phyloP scores from a whole-genome alignment of 2,797 vertebrate genomes.

The Enteromius radiatus region DNA sequence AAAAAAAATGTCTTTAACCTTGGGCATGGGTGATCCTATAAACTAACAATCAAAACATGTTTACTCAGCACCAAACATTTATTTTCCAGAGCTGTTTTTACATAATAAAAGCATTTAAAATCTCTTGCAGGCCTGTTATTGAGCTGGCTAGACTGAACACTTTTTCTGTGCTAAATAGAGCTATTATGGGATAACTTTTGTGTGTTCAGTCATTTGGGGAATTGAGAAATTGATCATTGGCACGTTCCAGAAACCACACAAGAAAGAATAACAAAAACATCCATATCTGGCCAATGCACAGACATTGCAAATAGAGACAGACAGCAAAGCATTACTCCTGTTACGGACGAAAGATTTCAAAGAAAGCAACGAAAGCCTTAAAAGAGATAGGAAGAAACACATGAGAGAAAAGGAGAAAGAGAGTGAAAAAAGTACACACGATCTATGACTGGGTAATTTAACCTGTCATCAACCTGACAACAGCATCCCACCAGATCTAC shows the following conservation, averaged over 20 bases:
- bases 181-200: constrained; percentile 30
- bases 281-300: constrained; percentile 18
- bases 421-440: not conserved
- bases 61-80: constrained; percentile 24
- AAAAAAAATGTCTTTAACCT: not conserved
- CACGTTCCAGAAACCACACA: constrained; percentile 46
- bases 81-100: constrained; percentile 38
- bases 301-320: constrained; percentile 24
- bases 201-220: constrained; percentile 49
- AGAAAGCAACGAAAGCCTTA: constrained; percentile 18
- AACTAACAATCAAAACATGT: constrained; percentile 29
- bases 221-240: constrained; percentile 50
- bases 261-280: constrained; percentile 46
- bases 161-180: constrained; percentile 34
- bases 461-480: constrained; percentile 25
- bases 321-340: constrained; percentile 18
- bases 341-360: constrained; percentile 29
- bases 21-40: constrained; percentile 7
- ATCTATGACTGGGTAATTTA: constrained; percentile 5
- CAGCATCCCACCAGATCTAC: constrained; percentile 19
- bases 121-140: constrained; percentile 5
- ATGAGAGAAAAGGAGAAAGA: constrained; percentile 3
- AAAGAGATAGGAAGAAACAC: not conserved
- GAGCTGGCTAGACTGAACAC: constrained; percentile 4
- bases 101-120: constrained; percentile 34